Conservation (phyloP, 1,140 invertebrate species). For the Acromyrmex heyeri region DNA sequence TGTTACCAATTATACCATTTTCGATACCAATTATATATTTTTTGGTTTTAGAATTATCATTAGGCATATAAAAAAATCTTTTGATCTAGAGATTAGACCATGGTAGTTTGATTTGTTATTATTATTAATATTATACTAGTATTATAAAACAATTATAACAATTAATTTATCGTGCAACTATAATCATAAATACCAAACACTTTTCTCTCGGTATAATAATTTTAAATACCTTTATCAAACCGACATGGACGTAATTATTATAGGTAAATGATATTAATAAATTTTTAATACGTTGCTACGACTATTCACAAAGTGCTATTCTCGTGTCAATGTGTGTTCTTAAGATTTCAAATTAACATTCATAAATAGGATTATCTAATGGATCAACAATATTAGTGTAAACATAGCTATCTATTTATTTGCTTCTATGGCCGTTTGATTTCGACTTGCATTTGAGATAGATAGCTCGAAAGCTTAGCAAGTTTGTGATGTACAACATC, state of each 20-base stretch:
- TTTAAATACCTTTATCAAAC: not conserved
- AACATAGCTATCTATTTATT: slow-evolving; percentile 1
- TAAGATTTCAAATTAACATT: not conserved
- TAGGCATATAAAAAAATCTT: too few species aligned
- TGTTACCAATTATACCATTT: too few species aligned
- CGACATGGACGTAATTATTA: not conserved
- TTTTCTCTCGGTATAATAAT: too few species aligned
- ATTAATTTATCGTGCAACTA: too few species aligned
- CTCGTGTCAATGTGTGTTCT: not conserved
- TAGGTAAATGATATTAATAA: not conserved
- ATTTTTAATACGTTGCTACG: not conserved
- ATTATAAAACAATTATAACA: too few species aligned
- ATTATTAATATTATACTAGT: too few species aligned
- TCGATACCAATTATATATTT: too few species aligned
- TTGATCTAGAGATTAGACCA: too few species aligned
- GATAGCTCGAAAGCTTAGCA: slow-evolving; percentile 7
- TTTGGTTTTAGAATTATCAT: too few species aligned
- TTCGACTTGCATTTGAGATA: slow-evolving; percentile 20
- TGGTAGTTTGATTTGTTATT: too few species aligned
- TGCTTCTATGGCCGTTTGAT: slow-evolving; percentile 12
- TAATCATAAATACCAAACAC: too few species aligned
- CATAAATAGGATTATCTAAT: not conserved
- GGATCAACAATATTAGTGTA: not conserved
- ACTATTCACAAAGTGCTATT: not conserved
- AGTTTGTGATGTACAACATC: slow-evolving; percentile 35